A percentile compares a stretch with the other conserved stretches of the same genome.
Evolutionary conservation across 64 coral and sea anemone genomes (phyloP).

Genomic region (Pocillopora damicornis): DNA sequence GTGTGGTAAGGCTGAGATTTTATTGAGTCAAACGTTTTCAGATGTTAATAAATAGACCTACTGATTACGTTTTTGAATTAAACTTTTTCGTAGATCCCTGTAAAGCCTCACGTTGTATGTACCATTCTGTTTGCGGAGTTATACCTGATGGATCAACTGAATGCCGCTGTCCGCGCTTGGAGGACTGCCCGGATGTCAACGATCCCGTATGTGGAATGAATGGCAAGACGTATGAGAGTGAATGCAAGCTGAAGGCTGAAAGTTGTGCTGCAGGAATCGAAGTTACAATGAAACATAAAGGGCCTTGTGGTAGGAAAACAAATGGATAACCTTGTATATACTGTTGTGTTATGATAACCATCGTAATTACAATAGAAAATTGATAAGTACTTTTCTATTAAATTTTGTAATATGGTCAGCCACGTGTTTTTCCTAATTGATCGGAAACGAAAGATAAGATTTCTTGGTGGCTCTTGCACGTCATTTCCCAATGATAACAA

Average conservation of each 20-base stretch:
- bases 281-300: conserved; percentile 34
- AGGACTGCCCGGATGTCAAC: conserved; percentile 23
- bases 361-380: too few species aligned
- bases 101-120: conserved; percentile 30
- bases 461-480: too few species aligned
- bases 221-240: conserved; percentile 40
- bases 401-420: not conserved
- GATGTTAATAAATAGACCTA: too few species aligned
- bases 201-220: conserved; percentile 37
- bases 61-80: not conserved
- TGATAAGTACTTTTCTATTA: too few species aligned
- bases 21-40: too few species aligned
- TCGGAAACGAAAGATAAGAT: too few species aligned
- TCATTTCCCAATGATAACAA: too few species aligned
- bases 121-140: conserved; percentile 35
- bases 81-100: conserved; percentile 46
- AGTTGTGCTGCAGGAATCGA: conserved; percentile 12
- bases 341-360: not conserved
- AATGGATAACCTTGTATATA: not conserved
- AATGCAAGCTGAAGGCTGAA: conserved; percentile 29
- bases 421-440: not conserved
- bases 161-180: conserved; percentile 35
- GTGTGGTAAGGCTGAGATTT: conserved; percentile 44
- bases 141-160: conserved; percentile 48
- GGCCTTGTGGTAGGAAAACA: conserved; percentile 12